Evolutionary conservation across 2,797 vertebrate genomes (phyloP).

Genomic region (Acrossocheilus fasciatus): DNA sequence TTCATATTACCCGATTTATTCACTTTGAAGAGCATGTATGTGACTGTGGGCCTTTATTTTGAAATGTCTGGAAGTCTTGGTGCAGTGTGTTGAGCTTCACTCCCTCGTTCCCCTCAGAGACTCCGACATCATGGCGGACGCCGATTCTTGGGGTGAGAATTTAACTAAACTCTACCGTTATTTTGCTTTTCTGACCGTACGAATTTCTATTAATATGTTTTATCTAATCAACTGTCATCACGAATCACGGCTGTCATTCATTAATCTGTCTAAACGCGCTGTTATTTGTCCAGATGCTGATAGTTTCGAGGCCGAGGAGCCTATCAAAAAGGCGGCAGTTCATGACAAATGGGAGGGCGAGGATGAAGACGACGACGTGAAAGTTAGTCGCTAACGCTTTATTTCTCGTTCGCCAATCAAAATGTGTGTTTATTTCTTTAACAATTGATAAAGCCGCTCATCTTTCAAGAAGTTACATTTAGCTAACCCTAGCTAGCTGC

Average conservation of each 20-base stretch:
- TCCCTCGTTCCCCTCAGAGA: constrained; percentile 72
- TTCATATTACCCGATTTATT: not conserved
- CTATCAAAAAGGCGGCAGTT: constrained; percentile 73
- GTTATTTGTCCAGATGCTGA: constrained; percentile 75
- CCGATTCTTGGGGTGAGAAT: constrained; percentile 81
- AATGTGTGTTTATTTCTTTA: not conserved
- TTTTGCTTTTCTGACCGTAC: not conserved
- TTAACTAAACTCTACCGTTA: not conserved
- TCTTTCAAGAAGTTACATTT: not conserved
- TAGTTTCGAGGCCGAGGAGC: constrained; percentile 78
- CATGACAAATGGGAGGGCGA: constrained; percentile 79
- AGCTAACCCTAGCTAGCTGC: constrained; percentile 23
- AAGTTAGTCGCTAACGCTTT: constrained; percentile 68
- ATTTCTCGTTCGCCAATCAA: not conserved
- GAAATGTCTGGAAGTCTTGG: not conserved
- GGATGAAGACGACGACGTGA: constrained; percentile 85
- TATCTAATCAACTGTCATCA: too few relatives aligned
- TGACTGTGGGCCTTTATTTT: constrained; percentile 45
- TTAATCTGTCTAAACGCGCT: not conserved
- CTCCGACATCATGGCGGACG: constrained; percentile 78
- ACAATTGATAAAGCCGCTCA: not conserved
- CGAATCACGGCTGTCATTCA: not conserved
- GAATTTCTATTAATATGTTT: not conserved
- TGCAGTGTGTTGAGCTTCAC: constrained; percentile 70
- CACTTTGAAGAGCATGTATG: not conserved